Evolutionary conservation across 2,113 vertebrate genomes (phyloP), one percentile per base, ranked within the genome.

Genomic region (Cinclus mexicanus): DNA sequence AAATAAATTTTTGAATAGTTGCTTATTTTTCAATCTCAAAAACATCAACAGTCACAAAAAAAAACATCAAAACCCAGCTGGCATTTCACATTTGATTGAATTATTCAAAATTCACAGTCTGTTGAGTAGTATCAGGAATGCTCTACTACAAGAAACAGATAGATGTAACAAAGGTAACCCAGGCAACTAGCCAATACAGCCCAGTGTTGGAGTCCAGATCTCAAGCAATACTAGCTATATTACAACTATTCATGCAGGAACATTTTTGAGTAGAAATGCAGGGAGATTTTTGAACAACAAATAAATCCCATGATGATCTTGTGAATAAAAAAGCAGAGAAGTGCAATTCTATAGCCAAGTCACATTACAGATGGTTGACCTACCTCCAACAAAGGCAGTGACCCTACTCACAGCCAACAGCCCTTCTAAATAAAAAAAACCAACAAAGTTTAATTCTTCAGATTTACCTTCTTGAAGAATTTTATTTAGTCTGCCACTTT

Each of bases 221-320:
- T 72, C 55, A 90, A 91, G 91, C 63, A 93, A 83, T 46, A 83
- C 31, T 0, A 4, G 82, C 65, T 87, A 69, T 74, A 80, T 95
- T 88, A 90, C 92, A 96, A 86, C 88, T 92, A 90, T 89, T 96
- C 89, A 87, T 64, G 89, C 0, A 3, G 60, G 86, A 95, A 64
- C 69, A 46, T 75, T 83, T 90, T 5, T 82, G 83, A 95, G 70
- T 39, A 84, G 72, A 90, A 90, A 93, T 24, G 55, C 60, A 81
- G 65, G 37, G 64, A 89, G 68, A 91, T 52, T 83, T 95, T 2
- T 95, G 68, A 96, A 95, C 93, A 95, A 97, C 86, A 95, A 95
- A 94, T 89, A 95, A 94, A 95, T 94, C 93, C 93, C 76, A 87
- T 78, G 47, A 95, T 80, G 80, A 94, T 92, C 89, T 85, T 83